Base-by-base conservation (phyloP, 2,888 invertebrate species). In the Venusia cambrica region DNA sequence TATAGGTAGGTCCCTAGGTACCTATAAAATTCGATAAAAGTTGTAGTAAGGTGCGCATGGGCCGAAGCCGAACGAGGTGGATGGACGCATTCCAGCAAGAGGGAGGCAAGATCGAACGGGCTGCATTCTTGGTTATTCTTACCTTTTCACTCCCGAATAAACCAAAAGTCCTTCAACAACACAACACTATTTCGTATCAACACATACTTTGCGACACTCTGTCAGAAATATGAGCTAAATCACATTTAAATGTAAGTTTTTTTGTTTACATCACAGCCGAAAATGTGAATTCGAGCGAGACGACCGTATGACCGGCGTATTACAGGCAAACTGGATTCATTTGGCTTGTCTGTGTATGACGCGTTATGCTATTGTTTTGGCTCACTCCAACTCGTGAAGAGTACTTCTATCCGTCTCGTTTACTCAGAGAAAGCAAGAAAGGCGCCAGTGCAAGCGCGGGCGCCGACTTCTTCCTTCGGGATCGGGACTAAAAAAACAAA, bases 391-490 rank as follows among this genome's bases (percentile, higher is more conserved):
- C 76, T 24, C 38, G 27, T 5, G 6, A 28, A 10, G 35, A 21
- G 44, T 54, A 33, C 13, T 30, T 54, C 36, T 16, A 15, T 51
- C 56, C 35, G 45, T 74, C 72, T 66, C 76, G 39, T 51, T 79
- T 60, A 30, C 57, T 48, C 68, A 59, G 73, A 80, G 81, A 84
- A 84, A 84, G 81, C 59, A 73, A 80, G 81, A 84, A 84, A 84
- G 81, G 84, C 84, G 84, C 85, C 84, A 81, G 73, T 73, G 73
- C 56, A 63, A 25, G 77, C 80, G 80, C 81, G 72, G 70, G 79
- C 81, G 83, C 81, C 76, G 78, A 69, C 68, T 68, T 65, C 73
- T 80, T 83, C 83, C 83, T 81, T 63, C 74, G 79, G 80, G 79
- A 80, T 63, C 74, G 79, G 80, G 79, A 80, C 66, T 61, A 64